Conservation (phyloP, 2,888 invertebrate species). For the Anodontia alba region DNA sequence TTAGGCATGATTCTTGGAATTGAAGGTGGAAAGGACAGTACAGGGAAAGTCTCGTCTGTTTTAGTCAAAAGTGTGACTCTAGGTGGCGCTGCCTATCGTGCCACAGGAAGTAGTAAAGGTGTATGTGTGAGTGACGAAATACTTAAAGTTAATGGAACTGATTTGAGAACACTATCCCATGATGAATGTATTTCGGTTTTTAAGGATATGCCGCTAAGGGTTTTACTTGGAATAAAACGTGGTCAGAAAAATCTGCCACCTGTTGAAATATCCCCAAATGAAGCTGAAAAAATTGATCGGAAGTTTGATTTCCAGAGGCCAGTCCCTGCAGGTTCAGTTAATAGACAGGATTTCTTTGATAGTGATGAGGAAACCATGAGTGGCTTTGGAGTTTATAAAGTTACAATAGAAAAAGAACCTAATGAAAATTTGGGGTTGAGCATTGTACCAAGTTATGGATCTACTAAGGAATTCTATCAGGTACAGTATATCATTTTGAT, state of each 20-base stretch:
- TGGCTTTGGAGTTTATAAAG: conserved; percentile 67
- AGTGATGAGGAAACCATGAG: conserved; percentile 64
- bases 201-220: conserved; percentile 89
- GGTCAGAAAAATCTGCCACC: conserved; percentile 57
- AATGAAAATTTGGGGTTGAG: conserved; percentile 79
- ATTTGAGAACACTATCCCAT: conserved; percentile 91
- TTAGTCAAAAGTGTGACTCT: conserved; percentile 87
- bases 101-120: conserved; percentile 74
- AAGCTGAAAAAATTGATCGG: conserved; percentile 24
- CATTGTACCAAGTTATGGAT: conserved; percentile 80
- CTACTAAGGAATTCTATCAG: conserved; percentile 78
- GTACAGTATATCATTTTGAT: conserved; percentile 67
- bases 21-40: conserved; percentile 94
- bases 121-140: conserved; percentile 96
- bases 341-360: conserved; percentile 52
- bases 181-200: conserved; percentile 95
- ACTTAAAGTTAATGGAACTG: conserved; percentile 92
- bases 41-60: conserved; percentile 92
- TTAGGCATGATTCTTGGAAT: conserved; percentile 96
- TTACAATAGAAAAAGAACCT: conserved; percentile 69
- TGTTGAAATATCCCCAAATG: conserved; percentile 48
- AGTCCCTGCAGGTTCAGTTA: neutral
- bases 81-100: conserved; percentile 80
- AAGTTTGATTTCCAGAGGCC: conserved; percentile 11
- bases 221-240: conserved; percentile 72